Evolutionary conservation across 2,888 invertebrate species (phyloP), one percentile per base, ranked within the genome.

Genomic region (Copidosoma aretas): DNA sequence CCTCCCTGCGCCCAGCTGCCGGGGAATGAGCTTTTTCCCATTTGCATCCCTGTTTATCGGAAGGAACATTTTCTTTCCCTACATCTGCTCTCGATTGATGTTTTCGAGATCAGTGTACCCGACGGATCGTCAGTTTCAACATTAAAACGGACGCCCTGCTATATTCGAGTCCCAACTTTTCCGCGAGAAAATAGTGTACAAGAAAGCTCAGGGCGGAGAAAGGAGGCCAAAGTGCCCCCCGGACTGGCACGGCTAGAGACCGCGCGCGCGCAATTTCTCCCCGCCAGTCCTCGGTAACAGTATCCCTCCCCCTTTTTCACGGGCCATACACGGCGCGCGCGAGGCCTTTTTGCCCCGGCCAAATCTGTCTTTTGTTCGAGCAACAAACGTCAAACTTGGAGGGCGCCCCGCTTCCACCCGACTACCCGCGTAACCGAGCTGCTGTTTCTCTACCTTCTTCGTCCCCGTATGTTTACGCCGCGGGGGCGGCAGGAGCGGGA

Each of bases 291-390:
- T 22, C 52, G 43, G 19, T 43, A 59, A 25, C 41, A 25, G 22
- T n/a, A 10, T 51, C 52, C 4, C 58, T 46, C 12, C 17, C 41
- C 14, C 41, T 41, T 41, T 46, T 12, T 46, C 22, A 3, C 22
- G 19, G 24, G 41, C 49, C 5, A 17, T 10, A 4, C 46, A 14
- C 62, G 58, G 25, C 39, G 22, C 25, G 22, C 52, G 8, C 25
- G 19, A 39, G 43, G 43, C 43, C 53, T 64, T 60, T 63, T 68
- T 63, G 64, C 54, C 24, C 10, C 21, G 15, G 62, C 32, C 59
- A 69, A 69, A 69, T 65, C 64, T 60, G 64, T 60, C 67, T 61
- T 67, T 70, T 67, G 70, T 64, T 64, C 49, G 46, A 19, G 61
- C 39, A 60, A 56, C 61, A 54, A 68, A 64, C 65, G 64, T 68